Conservation (phyloP, 2,113 vertebrate genomes). For the Leptobrachium ailaonicum region DNA sequence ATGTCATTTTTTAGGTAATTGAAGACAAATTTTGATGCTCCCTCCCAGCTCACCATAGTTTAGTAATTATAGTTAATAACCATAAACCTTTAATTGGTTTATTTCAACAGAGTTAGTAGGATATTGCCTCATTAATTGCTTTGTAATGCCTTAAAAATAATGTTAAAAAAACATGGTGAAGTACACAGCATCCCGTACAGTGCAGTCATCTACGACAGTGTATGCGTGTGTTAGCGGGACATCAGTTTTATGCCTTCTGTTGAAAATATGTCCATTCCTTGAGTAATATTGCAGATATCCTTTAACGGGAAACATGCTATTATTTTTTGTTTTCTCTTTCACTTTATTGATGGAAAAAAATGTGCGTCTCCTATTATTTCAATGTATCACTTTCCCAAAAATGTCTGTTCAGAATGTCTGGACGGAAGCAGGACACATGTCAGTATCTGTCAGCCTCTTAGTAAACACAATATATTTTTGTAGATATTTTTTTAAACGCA, state of each 20-base stretch:
- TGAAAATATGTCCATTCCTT: constrained; percentile 34
- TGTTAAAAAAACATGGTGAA: not conserved
- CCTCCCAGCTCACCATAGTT: no score
- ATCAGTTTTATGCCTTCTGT: constrained; percentile 24
- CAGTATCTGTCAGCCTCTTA: not conserved
- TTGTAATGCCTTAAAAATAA: not conserved
- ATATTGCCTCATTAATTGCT: no score
- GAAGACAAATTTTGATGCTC: no score
- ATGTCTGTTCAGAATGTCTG: constrained; percentile 1
- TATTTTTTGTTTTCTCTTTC: constrained; percentile 10
- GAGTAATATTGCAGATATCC: constrained; percentile 48
- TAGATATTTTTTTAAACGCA: no score
- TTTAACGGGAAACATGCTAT: constrained; percentile 45
- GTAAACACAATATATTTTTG: not conserved
- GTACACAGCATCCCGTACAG: constrained; percentile 5
- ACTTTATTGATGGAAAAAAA: constrained; percentile 43
- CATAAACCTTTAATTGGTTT: no score
- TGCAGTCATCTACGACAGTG: not conserved
- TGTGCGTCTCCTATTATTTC: constrained; percentile 20
- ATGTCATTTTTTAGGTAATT: no score
- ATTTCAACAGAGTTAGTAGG: no score
- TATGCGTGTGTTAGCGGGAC: constrained; percentile 15
- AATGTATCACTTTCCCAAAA: constrained; percentile 21
- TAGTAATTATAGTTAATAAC: no score
- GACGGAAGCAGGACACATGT: not conserved